Conservation (phyloP, 2,888 invertebrate genomes). For the Vesta saturnalis region DNA sequence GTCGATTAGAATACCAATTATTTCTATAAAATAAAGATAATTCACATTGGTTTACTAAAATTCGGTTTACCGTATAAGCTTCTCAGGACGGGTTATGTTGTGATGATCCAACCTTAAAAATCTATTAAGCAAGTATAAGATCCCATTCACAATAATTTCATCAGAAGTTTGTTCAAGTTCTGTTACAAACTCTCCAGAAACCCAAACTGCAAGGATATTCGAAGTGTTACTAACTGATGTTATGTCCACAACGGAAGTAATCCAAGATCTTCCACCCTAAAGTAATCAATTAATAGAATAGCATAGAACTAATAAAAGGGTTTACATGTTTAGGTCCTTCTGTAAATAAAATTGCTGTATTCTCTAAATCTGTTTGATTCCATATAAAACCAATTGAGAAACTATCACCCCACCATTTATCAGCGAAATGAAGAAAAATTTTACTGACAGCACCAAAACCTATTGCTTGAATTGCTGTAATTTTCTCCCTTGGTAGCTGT, state of each 20-base stretch:
- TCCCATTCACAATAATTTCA: constrained; percentile 64
- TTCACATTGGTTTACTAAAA: not conserved
- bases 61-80: constrained; percentile 51
- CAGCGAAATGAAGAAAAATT: constrained; percentile 69
- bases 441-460: constrained; percentile 73
- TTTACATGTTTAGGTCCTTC: constrained; percentile 24
- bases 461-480: constrained; percentile 65
- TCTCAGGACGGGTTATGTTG: constrained; percentile 63
- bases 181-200: constrained; percentile 71
- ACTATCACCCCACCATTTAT: constrained; percentile 70
- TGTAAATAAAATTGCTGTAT: constrained; percentile 25
- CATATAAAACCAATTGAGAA: constrained; percentile 68
- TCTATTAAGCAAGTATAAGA: constrained; percentile 64
- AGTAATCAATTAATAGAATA: not conserved
- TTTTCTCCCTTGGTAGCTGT: constrained; percentile 63
- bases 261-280: constrained; percentile 62
- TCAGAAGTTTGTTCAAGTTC: constrained; percentile 70
- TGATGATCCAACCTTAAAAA: constrained; percentile 64
- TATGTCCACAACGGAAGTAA: constrained; percentile 73
- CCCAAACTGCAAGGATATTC: constrained; percentile 73
- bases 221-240: constrained; percentile 72
- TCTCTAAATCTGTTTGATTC: constrained; percentile 63
- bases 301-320: not conserved
- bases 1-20: constrained; percentile 72
- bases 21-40: constrained; percentile 64